phyloP scores from a whole-genome alignment of 2,797 vertebrate genomes.

The Pseudomugil tenellus region DNA sequence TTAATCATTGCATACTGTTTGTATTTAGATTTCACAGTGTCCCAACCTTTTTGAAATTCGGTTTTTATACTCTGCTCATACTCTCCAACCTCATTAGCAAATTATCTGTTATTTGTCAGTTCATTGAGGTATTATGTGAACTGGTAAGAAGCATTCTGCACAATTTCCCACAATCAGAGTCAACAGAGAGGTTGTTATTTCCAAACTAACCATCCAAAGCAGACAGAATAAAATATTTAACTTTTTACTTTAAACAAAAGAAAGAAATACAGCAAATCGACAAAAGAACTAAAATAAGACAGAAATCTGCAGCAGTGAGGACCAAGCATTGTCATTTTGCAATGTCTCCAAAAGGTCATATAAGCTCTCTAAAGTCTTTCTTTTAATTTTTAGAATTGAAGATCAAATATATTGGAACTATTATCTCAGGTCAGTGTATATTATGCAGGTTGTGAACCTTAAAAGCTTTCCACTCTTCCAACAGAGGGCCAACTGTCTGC shows the following conservation, averaged over 20 bases:
- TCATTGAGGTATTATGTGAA: too few species aligned
- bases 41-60: background rate
- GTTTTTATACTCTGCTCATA: background rate
- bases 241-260: background rate
- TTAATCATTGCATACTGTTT: background rate
- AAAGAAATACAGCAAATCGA: background rate
- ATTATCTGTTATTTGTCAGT: background rate
- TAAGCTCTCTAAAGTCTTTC: background rate
- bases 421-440: conserved; percentile 48
- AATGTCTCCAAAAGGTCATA: background rate
- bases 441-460: conserved; percentile 48
- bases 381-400: conserved; percentile 18
- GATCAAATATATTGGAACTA: conserved; percentile 40
- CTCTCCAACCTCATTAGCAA: background rate
- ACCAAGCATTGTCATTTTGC: background rate
- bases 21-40: background rate
- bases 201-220: background rate
- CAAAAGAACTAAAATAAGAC: background rate
- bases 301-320: background rate
- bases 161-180: background rate
- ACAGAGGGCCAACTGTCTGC: conserved; percentile 29
- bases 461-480: conserved; percentile 38
- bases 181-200: background rate
- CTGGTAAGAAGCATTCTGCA: background rate
- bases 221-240: background rate